Conservation (phyloP, 2,113 vertebrate genomes). For the Trematomus loennbergii region DNA sequence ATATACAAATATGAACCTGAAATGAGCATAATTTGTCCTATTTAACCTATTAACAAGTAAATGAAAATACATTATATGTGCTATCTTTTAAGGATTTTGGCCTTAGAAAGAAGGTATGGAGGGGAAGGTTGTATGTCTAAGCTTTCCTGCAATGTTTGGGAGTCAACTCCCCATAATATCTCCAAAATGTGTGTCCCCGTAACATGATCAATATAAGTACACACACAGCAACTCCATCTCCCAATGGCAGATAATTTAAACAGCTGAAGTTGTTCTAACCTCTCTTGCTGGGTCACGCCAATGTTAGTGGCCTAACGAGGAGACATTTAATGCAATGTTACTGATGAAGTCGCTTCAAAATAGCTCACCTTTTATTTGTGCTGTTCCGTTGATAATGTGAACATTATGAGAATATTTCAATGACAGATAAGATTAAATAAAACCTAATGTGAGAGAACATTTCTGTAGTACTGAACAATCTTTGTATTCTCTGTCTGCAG, state of each 20-base stretch:
- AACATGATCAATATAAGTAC: neutral
- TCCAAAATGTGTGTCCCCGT: neutral
- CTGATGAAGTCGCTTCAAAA: slow-evolving; percentile 32
- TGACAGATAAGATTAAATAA: neutral
- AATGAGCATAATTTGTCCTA: too few species aligned
- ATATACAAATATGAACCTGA: too few species aligned
- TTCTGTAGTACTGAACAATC: neutral
- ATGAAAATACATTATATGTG: neutral
- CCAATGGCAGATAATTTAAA: slow-evolving; percentile 1
- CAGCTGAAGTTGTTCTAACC: neutral
- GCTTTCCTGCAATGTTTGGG: neutral
- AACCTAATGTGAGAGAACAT: neutral
- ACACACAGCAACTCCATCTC: neutral
- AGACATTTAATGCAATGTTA: too few species aligned
- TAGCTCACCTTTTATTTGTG: neutral
- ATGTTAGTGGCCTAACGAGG: too few species aligned
- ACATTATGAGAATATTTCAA: neutral
- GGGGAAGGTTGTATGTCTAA: neutral
- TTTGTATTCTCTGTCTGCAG: neutral
- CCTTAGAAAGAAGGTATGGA: neutral
- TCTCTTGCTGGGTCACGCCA: neutral
- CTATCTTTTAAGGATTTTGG: neutral
- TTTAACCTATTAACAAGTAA: neutral
- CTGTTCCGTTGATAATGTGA: neutral
- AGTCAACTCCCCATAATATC: neutral